Evolutionary conservation across 2,888 invertebrate species (phyloP).

Genomic region (Tryphoninae sp.): DNA sequence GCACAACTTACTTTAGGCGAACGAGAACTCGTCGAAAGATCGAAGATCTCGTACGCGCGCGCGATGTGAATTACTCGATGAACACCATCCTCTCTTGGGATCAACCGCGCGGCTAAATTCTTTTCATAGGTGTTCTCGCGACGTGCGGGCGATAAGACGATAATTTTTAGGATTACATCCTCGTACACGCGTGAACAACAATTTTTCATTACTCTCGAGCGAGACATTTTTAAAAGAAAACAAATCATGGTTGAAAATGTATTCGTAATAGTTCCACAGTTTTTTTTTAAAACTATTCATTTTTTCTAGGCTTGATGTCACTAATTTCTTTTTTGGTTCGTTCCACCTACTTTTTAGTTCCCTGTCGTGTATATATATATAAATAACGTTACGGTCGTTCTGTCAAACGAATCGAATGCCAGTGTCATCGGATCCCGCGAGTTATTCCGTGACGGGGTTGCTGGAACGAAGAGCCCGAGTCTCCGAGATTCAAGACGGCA

Average conservation of each 20-base stretch:
- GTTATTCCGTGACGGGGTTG: conserved; percentile 30
- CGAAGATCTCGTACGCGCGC: conserved; percentile 44
- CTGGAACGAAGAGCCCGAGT: conserved; percentile 1
- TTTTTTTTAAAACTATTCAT: no score
- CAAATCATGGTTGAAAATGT: no score
- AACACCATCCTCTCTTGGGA: conserved; percentile 40
- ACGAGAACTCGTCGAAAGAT: conserved; percentile 34
- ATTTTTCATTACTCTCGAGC: no score
- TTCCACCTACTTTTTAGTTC: not conserved
- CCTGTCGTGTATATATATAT: not conserved
- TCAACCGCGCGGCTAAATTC: conserved; percentile 33
- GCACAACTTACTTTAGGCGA: conserved; percentile 37
- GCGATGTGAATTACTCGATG: conserved; percentile 28
- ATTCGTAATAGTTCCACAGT: no score
- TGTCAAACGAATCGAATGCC: conserved; percentile 48
- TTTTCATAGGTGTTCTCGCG: conserved; percentile 31
- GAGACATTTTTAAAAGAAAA: no score
- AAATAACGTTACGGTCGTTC: not conserved
- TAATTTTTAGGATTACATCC: conserved; percentile 72
- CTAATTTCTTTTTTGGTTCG: conserved; percentile 1
- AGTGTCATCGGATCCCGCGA: conserved; percentile 20
- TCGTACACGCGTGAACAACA: conserved; percentile 47
- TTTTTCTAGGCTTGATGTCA: not conserved
- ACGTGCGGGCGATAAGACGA: conserved; percentile 71
- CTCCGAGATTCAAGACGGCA: conserved; percentile 33